Percentiles rank a stretch among this genome's conserved stretches.
Conservation (phyloP, 2,888 invertebrate genomes). For the Uloborus plumipes region DNA sequence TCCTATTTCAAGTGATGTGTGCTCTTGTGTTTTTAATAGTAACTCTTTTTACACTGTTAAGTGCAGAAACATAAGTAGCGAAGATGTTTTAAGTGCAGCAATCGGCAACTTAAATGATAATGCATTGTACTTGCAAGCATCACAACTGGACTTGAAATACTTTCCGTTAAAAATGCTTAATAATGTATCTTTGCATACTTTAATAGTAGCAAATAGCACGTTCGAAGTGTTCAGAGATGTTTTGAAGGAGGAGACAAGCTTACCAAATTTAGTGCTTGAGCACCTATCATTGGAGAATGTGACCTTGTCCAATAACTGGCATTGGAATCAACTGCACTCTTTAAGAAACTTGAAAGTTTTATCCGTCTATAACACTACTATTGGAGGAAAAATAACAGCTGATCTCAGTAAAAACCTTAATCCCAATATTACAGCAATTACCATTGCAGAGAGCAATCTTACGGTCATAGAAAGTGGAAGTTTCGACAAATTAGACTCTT, state of each 20-base stretch:
- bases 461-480: slow-evolving; percentile 10
- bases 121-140: slow-evolving; percentile 18
- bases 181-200: slow-evolving; percentile 20
- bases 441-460: slow-evolving; percentile 30
- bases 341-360: slow-evolving; percentile 19
- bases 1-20: slow-evolving; percentile 12
- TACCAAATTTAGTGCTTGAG: neutral
- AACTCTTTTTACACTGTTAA: slow-evolving; percentile 13
- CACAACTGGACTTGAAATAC: slow-evolving; percentile 2
- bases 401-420: slow-evolving; percentile 16
- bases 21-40: slow-evolving; percentile 16
- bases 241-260: neutral
- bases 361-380: slow-evolving; percentile 26
- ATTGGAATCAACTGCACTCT: slow-evolving; percentile 24
- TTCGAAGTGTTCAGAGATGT: slow-evolving; percentile 12
- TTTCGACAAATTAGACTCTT: slow-evolving; percentile 9
- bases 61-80: slow-evolving; percentile 14
- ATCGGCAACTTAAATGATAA: slow-evolving; percentile 11
- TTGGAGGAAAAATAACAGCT: neutral
- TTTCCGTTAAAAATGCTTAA: slow-evolving; percentile 16
- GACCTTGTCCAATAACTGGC: neutral
- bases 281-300: slow-evolving; percentile 50
- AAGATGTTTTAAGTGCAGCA: slow-evolving; percentile 4
- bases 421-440: slow-evolving; percentile 7
- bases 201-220: slow-evolving; percentile 37